These are phyloP conservation scores for Tiaroga cobitis DNA, from an alignment of 2,797 vertebrate genomes.

Conservation along the genomic window DNA sequence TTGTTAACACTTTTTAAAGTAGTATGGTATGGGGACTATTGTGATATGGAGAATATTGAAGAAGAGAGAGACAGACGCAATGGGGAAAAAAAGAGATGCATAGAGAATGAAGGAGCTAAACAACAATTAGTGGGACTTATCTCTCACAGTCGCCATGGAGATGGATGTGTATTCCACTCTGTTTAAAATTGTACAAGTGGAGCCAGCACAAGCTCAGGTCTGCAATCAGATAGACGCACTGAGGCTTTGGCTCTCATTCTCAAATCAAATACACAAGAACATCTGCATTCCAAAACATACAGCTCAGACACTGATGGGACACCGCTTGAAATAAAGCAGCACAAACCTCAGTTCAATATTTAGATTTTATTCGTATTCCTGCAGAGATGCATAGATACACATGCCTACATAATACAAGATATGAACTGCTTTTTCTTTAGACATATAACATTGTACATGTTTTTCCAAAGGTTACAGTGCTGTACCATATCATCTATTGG, in stretches of 20 bases:
- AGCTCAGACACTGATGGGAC: not conserved
- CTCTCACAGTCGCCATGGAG: conserved; percentile 78
- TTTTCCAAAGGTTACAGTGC: conserved; percentile 56
- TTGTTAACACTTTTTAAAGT: not conserved
- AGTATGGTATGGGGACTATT: not conserved
- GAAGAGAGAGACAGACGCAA: conserved; percentile 24
- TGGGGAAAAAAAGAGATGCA: conserved; percentile 48
- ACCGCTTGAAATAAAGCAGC: not conserved
- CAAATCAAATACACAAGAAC: conserved; percentile 18
- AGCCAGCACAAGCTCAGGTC: conserved; percentile 64
- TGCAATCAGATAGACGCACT: conserved; percentile 64
- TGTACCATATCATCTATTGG: conserved; percentile 60
- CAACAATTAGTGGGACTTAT: conserved; percentile 75
- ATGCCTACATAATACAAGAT: conserved; percentile 70
- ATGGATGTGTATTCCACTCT: conserved; percentile 67
- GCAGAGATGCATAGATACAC: conserved; percentile 78
- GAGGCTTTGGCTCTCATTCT: conserved; percentile 55
- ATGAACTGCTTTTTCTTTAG: conserved; percentile 59
- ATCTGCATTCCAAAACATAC: not conserved
- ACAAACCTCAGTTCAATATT: conserved; percentile 13
- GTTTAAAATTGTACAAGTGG: conserved; percentile 28
- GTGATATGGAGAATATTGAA: conserved; percentile 2
- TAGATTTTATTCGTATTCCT: conserved; percentile 67
- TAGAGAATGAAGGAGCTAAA: conserved; percentile 57
- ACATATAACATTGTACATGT: conserved; percentile 65